Evolutionary conservation across 2,888 invertebrate species (phyloP).

Genomic region (Ophioninae sp.): DNA sequence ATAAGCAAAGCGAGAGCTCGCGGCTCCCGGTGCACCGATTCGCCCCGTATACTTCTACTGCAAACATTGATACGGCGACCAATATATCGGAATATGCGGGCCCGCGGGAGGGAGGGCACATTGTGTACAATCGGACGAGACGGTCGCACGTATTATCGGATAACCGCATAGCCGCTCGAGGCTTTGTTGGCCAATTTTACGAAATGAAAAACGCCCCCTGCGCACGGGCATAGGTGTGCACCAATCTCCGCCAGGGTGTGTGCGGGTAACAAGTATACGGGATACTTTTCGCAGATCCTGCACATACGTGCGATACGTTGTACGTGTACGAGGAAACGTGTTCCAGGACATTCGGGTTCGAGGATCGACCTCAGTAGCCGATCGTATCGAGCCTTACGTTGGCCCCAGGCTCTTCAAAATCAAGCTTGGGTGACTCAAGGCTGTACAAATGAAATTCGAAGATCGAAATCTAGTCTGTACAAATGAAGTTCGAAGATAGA

Average conservation of each 20-base stretch:
- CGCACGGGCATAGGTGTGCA: not conserved
- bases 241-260: not conserved
- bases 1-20: slow-evolving; percentile 42
- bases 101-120: slow-evolving; percentile 54
- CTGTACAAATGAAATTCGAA: too few species aligned
- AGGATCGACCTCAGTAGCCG: not conserved
- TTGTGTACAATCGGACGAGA: slow-evolving; percentile 67
- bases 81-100: slow-evolving; percentile 76
- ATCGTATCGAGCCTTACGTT: not conserved
- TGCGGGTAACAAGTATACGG: not conserved
- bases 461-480: too few species aligned
- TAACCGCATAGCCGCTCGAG: slow-evolving; percentile 46
- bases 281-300: not conserved
- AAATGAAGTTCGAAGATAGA: too few species aligned
- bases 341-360: not conserved
- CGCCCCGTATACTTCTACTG: slow-evolving; percentile 47
- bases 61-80: slow-evolving; percentile 75
- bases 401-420: not conserved
- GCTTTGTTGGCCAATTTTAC: slow-evolving; percentile 47
- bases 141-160: slow-evolving; percentile 59
- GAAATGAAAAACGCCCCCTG: slow-evolving; percentile 32
- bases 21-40: slow-evolving; percentile 24
- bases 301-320: not conserved
- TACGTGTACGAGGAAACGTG: not conserved
- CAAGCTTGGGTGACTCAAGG: not conserved